Conservation (phyloP, 2,888 invertebrate species). For the Nemotelus pantherinus region DNA sequence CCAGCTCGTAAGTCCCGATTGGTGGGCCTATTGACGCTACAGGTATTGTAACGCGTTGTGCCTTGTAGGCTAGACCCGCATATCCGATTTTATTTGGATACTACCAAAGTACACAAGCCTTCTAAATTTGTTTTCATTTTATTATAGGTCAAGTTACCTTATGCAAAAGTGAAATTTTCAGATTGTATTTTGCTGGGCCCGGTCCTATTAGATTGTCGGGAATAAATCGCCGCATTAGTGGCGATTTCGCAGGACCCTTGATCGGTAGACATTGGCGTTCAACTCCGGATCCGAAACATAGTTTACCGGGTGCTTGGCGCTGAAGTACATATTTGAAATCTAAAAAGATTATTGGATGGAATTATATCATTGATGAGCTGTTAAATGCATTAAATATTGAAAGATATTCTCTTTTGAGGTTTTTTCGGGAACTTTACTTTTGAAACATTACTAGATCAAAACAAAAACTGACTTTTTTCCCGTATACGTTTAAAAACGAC, state of each 20-base stretch:
- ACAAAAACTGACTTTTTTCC: conserved; percentile 39
- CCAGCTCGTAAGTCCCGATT: conserved; percentile 57
- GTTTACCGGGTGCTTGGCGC: conserved; percentile 63
- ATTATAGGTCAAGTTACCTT: conserved; percentile 53
- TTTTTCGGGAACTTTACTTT: not conserved
- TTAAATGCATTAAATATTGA: not conserved
- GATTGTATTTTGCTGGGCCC: conserved; percentile 57
- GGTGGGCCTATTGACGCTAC: conserved; percentile 53
- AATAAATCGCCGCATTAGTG: conserved; percentile 66
- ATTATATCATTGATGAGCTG: not conserved
- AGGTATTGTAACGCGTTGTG: conserved; percentile 52
- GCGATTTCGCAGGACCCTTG: conserved; percentile 64
- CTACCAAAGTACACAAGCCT: conserved; percentile 51
- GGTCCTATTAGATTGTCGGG: conserved; percentile 57
- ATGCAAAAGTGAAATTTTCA: conserved; percentile 53
- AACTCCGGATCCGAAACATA: conserved; percentile 68
- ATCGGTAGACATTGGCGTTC: conserved; percentile 66
- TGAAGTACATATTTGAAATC: conserved; percentile 70
- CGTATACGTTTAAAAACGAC: conserved; percentile 39
- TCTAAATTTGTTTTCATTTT: not conserved
- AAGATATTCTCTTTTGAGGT: not conserved
- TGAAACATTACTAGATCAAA: not conserved
- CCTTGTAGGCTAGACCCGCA: conserved; percentile 58
- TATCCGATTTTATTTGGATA: conserved; percentile 59
- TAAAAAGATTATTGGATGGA: conserved; percentile 52